phyloP scores from a whole-genome alignment of 37 sponge, comb jelly and placozoan species.

The Axinella damicornis region DNA sequence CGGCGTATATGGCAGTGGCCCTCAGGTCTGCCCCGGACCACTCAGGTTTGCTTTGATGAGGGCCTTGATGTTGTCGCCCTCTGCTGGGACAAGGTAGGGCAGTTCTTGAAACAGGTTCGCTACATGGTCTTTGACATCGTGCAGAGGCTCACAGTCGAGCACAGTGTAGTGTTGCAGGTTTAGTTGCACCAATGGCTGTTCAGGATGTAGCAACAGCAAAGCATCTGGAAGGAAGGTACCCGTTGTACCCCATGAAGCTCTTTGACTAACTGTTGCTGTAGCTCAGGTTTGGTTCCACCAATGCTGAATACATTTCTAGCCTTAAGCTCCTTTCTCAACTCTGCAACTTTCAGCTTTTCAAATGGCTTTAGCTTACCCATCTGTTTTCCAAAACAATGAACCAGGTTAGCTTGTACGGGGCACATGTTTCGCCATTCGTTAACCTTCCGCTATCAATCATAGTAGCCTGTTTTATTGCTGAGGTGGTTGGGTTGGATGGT shows the following conservation, averaged over 20 bases:
- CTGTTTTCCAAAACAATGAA: too few relatives aligned
- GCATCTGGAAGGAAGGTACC: conserved; percentile 23
- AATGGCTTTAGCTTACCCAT: too few relatives aligned
- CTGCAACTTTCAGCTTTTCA: too few relatives aligned
- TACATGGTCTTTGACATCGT: conserved; percentile 33
- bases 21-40: conserved; percentile 4
- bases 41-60: conserved; percentile 3
- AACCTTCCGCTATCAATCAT: too few relatives aligned
- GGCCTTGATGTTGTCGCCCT: background rate
- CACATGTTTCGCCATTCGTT: too few relatives aligned
- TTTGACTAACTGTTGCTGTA: background rate
- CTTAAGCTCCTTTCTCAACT: too few relatives aligned
- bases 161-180: conserved; percentile 10
- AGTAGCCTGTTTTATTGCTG: too few relatives aligned
- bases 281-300: conserved; percentile 11
- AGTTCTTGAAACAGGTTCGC: background rate
- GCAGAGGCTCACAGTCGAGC: too few relatives aligned
- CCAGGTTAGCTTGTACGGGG: too few relatives aligned
- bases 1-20: background rate
- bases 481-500: too few relatives aligned
- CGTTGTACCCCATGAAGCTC: conserved; percentile 5
- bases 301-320: too few relatives aligned
- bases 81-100: background rate
- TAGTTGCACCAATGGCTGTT: conserved; percentile 1
- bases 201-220: background rate